A percentile compares a stretch with the other conserved stretches of the same genome.
Evolutionary conservation across 2,797 vertebrate genomes (phyloP).

Genomic region (Steatocranus sp.): DNA sequence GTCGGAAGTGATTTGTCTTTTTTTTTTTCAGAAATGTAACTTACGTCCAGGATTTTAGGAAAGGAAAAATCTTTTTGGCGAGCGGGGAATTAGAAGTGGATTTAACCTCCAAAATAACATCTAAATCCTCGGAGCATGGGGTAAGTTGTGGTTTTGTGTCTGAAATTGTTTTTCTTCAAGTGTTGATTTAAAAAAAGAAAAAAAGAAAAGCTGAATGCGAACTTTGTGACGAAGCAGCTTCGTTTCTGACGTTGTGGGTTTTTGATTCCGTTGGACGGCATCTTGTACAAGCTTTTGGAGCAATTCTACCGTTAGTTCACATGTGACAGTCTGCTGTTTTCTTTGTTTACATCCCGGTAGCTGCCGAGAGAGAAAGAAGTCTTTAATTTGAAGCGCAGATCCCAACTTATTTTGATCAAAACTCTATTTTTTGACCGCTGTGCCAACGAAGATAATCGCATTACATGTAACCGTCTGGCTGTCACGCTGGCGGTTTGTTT

Average conservation of each 20-base stretch:
- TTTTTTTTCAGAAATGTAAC: slow-evolving; percentile 26
- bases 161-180: background rate
- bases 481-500: background rate
- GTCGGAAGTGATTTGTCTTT: slow-evolving; percentile 55
- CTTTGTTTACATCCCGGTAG: background rate
- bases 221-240: slow-evolving; percentile 29
- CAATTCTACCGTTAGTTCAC: background rate
- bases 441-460: background rate
- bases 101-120: slow-evolving; percentile 1
- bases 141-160: slow-evolving; percentile 47
- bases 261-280: background rate
- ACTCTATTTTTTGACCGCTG: background rate
- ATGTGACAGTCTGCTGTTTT: background rate
- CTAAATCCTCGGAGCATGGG: slow-evolving; percentile 61
- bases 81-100: slow-evolving; percentile 10
- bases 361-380: background rate
- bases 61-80: background rate
- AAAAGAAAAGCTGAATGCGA: slow-evolving; percentile 31
- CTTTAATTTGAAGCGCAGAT: background rate
- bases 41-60: background rate
- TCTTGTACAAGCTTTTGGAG: background rate
- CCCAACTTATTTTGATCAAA: slow-evolving; percentile 8
- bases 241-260: background rate
- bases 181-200: background rate
- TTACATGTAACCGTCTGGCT: background rate